Evolutionary conservation across 35 echinoderm and acorn worm species (phyloP), one percentile per base, ranked within the genome.

Genomic region (Eucidaris tribuloides): DNA sequence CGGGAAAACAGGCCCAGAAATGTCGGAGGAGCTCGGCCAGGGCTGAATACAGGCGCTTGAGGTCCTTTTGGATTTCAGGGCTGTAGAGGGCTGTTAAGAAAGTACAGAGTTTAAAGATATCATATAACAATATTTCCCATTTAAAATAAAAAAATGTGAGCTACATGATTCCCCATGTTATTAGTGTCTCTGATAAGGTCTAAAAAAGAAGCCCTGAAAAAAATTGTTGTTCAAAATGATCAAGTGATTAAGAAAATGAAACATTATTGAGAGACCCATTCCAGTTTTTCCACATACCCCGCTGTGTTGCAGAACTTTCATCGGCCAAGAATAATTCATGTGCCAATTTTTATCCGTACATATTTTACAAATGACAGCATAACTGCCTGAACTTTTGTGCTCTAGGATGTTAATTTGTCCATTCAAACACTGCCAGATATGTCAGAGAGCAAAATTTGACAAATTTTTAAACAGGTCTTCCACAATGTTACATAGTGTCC

Each of bases 1-100:
- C 87, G 0, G 96, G 91, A 59, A 99, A 99, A 76, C 90, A 99
- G 4, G 85, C 78, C 96, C 96, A 99, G 35, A 93, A 99, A 44
- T 93, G 90, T 22, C 90, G 64, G 1, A 93, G 83, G 17, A 93
- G 76, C 79, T 93, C 90, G 13, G 86, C 64, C 14, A 99, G 79
- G 31, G 89, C 85, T 0, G 78, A 63, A 41, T 93, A 99, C 24
- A 99, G 42, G 17, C 83, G 81, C 35, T 85, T 87, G 43, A 99
- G 36, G 41, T 99, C 96, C 14, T 86, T 82, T 46, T 99, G 96
- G 4, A 90, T 78, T 29, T 99, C 96, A 54, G 81, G 72, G 37
- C 66, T 86, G 42, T 99, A 99, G 1, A 99, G 58, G 39, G 90
- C 94, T 99, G 52, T 39, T 54, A 57, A 81, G 4, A 91, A 3